A percentile compares a stretch with the other conserved stretches of the same genome.
Conservation (phyloP, 2,888 invertebrate genomes). For the Eumacrocentrus americanus region DNA sequence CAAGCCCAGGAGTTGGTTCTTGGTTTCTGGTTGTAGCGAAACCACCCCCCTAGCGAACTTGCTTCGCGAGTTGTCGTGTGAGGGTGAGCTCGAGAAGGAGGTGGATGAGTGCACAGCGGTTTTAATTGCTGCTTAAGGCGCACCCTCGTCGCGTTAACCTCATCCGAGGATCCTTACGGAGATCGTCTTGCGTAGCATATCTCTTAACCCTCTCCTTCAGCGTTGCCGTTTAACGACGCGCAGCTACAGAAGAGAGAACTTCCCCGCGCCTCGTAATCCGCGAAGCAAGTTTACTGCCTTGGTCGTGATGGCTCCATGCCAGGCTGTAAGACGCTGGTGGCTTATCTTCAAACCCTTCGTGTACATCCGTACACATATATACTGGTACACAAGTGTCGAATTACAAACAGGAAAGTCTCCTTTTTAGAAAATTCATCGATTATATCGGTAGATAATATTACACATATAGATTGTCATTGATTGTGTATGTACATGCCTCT, state of each 20-base stretch:
- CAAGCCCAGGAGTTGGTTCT: slow-evolving; percentile 15
- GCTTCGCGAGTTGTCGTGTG: slow-evolving; percentile 39
- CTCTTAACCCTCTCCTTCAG: slow-evolving; percentile 8
- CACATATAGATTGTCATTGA: too few relatives aligned
- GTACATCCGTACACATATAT: too few relatives aligned
- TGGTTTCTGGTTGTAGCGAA: slow-evolving; percentile 6
- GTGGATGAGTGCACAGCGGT: slow-evolving; percentile 37
- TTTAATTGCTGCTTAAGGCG: slow-evolving; percentile 53
- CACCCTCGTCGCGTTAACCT: slow-evolving; percentile 44
- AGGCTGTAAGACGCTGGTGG: slow-evolving; percentile 26
- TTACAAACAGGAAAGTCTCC: too few relatives aligned
- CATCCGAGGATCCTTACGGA: slow-evolving; percentile 27
- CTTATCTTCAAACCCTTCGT: slow-evolving; percentile 18
- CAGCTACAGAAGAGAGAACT: slow-evolving; percentile 37
- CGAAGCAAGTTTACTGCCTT: slow-evolving; percentile 50
- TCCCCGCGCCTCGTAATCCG: slow-evolving; percentile 45
- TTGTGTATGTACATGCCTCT: too few relatives aligned
- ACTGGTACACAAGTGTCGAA: too few relatives aligned
- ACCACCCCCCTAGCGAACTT: slow-evolving; percentile 28
- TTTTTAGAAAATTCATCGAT: too few relatives aligned
- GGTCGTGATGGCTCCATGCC: slow-evolving; percentile 48
- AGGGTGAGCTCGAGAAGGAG: slow-evolving; percentile 18
- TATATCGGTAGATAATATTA: too few relatives aligned
- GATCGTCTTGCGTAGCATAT: slow-evolving; percentile 25
- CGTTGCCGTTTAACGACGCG: slow-evolving; percentile 36